Base-by-base conservation (phyloP, 1,140 invertebrate species). In the Oncopeltus fasciatus region DNA sequence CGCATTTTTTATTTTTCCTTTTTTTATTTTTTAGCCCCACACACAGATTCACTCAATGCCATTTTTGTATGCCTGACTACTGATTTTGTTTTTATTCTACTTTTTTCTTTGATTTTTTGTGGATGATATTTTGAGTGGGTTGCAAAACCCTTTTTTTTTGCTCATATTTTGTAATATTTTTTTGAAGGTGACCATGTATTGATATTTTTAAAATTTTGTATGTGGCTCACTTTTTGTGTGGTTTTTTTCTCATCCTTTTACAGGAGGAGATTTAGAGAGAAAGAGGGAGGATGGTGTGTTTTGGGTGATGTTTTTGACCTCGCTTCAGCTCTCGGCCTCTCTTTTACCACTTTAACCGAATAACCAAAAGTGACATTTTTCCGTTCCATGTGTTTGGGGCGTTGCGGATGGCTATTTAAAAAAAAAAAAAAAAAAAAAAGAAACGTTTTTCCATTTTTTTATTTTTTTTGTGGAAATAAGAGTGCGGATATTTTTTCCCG, bases 341-440 rank as follows among this genome's bases (percentile, higher is more conserved):
- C 49, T 53, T 53, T 53, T 53, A 26, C 49, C 24, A 53, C 49
- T 53, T 53, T 53, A 53, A 53, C 49, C 49, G 49, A 53, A 57
- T 38, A 57, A 33, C 28, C 56, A 57, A 57, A 33, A 33, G 80
- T 82, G 81, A 81, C 81, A 81, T 81, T 82, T 81, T 82, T 82
- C 77, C 76, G 77, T 77, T 76, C 49, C 49, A 53, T 82, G 81
- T 82, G 81, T 79, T 80, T 81, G 80, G 80, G 80, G 80, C 78
- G 76, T 29, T 38, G 56, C 56, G 56, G 56, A 38, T 28, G 56
- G 51, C 29, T 12, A 20, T 44, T 44, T 49, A 16, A 27, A 56
- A 64, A 20, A n/a, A n/a, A n/a, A n/a, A n/a, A n/a, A n/a, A n/a
- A n/a, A n/a, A n/a, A n/a, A n/a, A n/a, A n/a, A n/a, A n/a, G n/a